These are phyloP conservation scores for Leptoteleia sp. DNA, from an alignment of 1,140 invertebrate species.

Conservation along the genomic window DNA sequence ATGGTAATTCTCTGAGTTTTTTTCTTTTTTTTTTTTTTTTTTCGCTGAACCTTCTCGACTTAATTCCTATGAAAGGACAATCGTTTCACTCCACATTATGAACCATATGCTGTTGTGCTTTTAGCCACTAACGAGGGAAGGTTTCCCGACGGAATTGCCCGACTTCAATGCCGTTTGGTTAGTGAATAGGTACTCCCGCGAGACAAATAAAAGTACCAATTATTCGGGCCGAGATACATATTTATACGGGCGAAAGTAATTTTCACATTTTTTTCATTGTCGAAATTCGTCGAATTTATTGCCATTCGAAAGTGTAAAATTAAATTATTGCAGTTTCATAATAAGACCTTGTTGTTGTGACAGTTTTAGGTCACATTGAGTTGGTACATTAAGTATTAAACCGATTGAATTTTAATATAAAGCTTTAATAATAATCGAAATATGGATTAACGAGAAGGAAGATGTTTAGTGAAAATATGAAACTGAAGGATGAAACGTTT, in stretches of 20 bases:
- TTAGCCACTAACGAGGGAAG: constrained; percentile 52
- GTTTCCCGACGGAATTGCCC: constrained; percentile 42
- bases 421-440: no score
- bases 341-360: no score
- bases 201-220: constrained; percentile 59
- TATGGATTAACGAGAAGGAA: no score
- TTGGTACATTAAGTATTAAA: no score
- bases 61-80: constrained; percentile 32
- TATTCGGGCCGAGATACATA: constrained; percentile 52
- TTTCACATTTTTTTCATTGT: constrained; percentile 34
- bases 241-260: constrained; percentile 26
- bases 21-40: constrained; percentile 2
- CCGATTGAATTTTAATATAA: no score
- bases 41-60: constrained; percentile 29
- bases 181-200: constrained; percentile 50
- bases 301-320: constrained; percentile 4
- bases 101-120: constrained; percentile 43
- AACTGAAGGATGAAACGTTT: no score
- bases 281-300: neutral
- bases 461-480: no score
- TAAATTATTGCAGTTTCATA: neutral
- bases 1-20: no score
- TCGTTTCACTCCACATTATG: constrained; percentile 43
- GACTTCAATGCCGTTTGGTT: constrained; percentile 53
- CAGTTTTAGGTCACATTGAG: no score